Base-by-base conservation (phyloP, 2,113 vertebrate species). In the Pavo muticus region DNA sequence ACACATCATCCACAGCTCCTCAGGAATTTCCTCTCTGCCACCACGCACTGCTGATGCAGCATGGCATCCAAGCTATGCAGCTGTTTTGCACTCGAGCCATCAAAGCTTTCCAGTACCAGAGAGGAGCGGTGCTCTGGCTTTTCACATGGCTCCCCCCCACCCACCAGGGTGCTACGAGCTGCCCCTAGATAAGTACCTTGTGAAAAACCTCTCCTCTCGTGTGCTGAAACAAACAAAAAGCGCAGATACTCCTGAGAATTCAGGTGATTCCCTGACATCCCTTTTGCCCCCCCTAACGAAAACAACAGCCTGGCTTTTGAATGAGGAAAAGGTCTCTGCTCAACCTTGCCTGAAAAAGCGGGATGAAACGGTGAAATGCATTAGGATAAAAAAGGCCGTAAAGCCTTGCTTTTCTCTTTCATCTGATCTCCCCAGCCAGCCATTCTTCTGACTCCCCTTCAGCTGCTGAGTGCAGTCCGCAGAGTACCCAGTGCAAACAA, bases 341-440 rank as follows among this genome's bases (percentile, higher is more conserved):
- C 54, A 84, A 3, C n/a, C 32, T 83, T 63, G 45, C 45, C 67
- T 64, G 65, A 88, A 90, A 84, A 69, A 77, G 75, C 20, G 19
- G 64, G 42, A 81, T 74, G 35, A 73, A 80, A 56, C 1, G 7
- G 10, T 69, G 78, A 95, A 93, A 91, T 7, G 9, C 10, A 60
- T 17, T 6, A n/a, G 76, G 57, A 79, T n/a, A 25, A 47, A 35
- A 67, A 14, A 39, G 48, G 40, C n/a, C 48, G 37, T 27, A 75
- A 88, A 88, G 29, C 23, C n/a, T 70, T 47, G 74, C 42, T 87
- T 93, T 87, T 0, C 35, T 30, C 35, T 78, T 88, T 78, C 64
- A 61, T 90, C 72, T 88, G 79, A 88, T 69, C 85, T 93, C 61
- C 76, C 44, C 47, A 47, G 54, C 52, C 85, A 77, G 72, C 57